Evolutionary conservation across 2,888 invertebrate genomes (phyloP).

Genomic region (Baronia brevicornis): DNA sequence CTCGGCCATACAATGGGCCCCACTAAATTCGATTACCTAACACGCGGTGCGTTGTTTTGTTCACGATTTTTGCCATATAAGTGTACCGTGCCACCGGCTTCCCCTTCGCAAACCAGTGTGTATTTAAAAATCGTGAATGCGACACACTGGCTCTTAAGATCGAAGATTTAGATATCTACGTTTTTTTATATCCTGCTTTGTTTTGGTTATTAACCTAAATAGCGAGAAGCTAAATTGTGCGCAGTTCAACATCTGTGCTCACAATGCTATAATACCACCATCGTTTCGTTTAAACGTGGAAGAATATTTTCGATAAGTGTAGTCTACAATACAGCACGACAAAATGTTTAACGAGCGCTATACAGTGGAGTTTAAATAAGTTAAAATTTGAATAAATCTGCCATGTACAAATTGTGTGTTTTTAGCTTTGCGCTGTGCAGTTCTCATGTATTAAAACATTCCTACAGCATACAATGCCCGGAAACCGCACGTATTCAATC

Average conservation of each 20-base stretch:
- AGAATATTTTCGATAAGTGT: too few species aligned
- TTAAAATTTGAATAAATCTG: too few species aligned
- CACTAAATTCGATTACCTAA: slow-evolving; percentile 67
- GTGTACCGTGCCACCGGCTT: slow-evolving; percentile 19
- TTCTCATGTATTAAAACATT: neutral
- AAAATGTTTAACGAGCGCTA: too few species aligned
- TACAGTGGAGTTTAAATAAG: too few species aligned
- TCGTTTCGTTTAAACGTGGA: too few species aligned
- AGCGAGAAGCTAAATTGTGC: neutral
- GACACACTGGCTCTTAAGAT: slow-evolving; percentile 11
- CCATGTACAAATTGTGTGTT: too few species aligned
- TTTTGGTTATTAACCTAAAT: slow-evolving; percentile 8
- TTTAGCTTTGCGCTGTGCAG: neutral
- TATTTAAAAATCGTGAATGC: slow-evolving; percentile 14
- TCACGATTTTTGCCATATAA: slow-evolving; percentile 55
- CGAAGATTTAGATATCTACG: slow-evolving; percentile 13
- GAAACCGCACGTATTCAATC: slow-evolving; percentile 12
- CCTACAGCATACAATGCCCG: slow-evolving; percentile 21
- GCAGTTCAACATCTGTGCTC: neutral
- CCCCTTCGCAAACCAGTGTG: slow-evolving; percentile 15
- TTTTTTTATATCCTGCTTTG: neutral
- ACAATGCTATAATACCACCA: too few species aligned
- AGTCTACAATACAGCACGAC: too few species aligned
- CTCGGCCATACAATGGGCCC: slow-evolving; percentile 60
- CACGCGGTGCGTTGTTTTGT: slow-evolving; percentile 46